Evolutionary conservation across 2,797 vertebrate species (phyloP).

Genomic region (Alosa sapidissima): DNA sequence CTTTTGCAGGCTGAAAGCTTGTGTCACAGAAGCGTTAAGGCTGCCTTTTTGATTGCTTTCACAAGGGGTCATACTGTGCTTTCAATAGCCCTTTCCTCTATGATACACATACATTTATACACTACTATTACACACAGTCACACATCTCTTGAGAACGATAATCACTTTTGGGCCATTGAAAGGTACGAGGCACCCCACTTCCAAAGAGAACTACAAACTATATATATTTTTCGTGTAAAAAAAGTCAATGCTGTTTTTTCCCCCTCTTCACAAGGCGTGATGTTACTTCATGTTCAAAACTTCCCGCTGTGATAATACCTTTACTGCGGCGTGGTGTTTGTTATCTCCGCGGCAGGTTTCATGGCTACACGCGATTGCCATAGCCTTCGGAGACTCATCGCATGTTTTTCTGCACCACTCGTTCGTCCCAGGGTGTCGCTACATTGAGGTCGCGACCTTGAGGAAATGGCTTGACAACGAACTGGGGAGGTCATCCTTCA

Average conservation of each 20-base stretch:
- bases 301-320: slow-evolving; percentile 14
- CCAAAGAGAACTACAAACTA: slow-evolving; percentile 15
- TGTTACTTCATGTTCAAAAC: slow-evolving; percentile 9
- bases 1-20: slow-evolving; percentile 34
- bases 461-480: slow-evolving; percentile 66
- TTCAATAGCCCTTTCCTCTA: slow-evolving; percentile 39
- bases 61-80: slow-evolving; percentile 42
- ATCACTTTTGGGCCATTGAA: slow-evolving; percentile 21
- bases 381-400: not conserved
- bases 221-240: not conserved
- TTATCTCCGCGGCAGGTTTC: not conserved
- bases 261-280: not conserved
- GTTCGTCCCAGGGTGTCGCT: slow-evolving; percentile 39
- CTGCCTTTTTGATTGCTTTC: slow-evolving; percentile 37
- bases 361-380: slow-evolving; percentile 20
- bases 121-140: slow-evolving; percentile 32
- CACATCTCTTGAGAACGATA: slow-evolving; percentile 32
- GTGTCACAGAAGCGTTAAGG: slow-evolving; percentile 38
- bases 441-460: slow-evolving; percentile 66
- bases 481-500: slow-evolving; percentile 75
- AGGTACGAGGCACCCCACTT: slow-evolving; percentile 16
- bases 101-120: slow-evolving; percentile 38
- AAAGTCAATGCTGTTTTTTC: not conserved
- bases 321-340: not conserved
- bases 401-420: slow-evolving; percentile 25